Evolutionary conservation across 2,888 invertebrate genomes (phyloP), one percentile per base, ranked within the genome.

Genomic region (Acanthosepion pharaonis): DNA sequence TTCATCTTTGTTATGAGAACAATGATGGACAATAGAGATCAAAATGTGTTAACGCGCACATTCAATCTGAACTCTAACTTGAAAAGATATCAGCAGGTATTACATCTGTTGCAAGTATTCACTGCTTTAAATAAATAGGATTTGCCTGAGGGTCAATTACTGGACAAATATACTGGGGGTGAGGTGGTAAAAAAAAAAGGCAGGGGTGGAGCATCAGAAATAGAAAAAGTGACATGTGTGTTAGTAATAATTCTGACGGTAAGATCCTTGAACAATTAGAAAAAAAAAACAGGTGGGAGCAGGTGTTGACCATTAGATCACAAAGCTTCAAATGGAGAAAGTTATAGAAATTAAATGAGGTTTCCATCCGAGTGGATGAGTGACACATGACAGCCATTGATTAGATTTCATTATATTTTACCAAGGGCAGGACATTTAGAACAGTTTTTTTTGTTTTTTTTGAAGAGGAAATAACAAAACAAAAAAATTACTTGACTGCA

Each of bases 301-400:
- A 78, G 78, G 78, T 78, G 78, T 78, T 78, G 78, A 33, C 78
- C 78, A 78, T 11, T 8, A 78, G 78, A 78, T n/a, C n/a, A 15
- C n/a, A 33, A 33, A n/a, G 78, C 15, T n/a, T n/a, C 11, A 18
- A n/a, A 78, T n/a, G 78, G n/a, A n/a, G n/a, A n/a, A 78, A 15
- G 78, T 78, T 78, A 78, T 78, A n/a, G 15, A n/a, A 78, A 78
- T 78, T 78, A 78, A 78, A 78, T 78, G 78, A 78, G n/a, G n/a
- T 78, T 78, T n/a, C 11, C 3, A 5, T n/a, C 78, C 28, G 78
- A 78, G 78, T 28, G 78, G n/a, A 78, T 78, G 78, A 78, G 28
- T 78, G 78, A 78, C 33, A n/a, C 78, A 78, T 33, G 78, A 33
- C 78, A 15, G 59, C 20, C 15, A 78, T 78, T 78, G 78, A 78